Evolutionary conservation across 2,888 invertebrate species (phyloP).

Genomic region (Gnatocerus cornutus): DNA sequence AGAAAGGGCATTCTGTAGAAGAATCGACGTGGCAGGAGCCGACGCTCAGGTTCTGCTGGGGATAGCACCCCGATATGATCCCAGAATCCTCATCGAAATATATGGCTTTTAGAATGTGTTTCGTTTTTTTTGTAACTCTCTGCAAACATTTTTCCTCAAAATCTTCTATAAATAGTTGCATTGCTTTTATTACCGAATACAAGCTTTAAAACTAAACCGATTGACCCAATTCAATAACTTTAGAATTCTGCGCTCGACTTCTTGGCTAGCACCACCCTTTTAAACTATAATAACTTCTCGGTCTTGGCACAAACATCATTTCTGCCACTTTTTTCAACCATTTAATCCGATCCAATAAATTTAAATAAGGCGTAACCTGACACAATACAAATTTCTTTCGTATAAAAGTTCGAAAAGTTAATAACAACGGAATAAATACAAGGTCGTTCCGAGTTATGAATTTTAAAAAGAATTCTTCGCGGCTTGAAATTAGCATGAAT

Average conservation of each 20-base stretch:
- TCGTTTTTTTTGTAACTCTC: background rate
- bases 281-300: constrained; percentile 18
- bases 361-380: background rate
- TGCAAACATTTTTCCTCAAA: background rate
- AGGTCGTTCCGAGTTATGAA: too few species aligned
- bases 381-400: background rate
- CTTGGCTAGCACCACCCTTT: constrained; percentile 19
- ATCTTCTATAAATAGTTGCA: background rate
- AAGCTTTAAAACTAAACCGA: constrained; percentile 30
- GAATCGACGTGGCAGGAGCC: constrained; percentile 59
- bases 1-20: constrained; percentile 56
- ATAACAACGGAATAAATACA: too few species aligned
- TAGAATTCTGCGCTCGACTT: constrained; percentile 17
- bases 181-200: constrained; percentile 18
- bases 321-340: constrained; percentile 3
- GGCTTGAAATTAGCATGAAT: background rate
- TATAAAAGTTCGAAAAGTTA: too few species aligned
- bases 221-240: constrained; percentile 39
- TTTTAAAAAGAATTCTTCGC: too few species aligned
- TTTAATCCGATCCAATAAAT: constrained; percentile 2
- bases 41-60: constrained; percentile 57
- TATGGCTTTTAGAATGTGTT: constrained; percentile 56
- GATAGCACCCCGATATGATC: constrained; percentile 57
- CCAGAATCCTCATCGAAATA: constrained; percentile 60
- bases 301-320: constrained; percentile 16